Base-by-base conservation (phyloP, 2,888 invertebrate species). In the Pseudoips prasinana region DNA sequence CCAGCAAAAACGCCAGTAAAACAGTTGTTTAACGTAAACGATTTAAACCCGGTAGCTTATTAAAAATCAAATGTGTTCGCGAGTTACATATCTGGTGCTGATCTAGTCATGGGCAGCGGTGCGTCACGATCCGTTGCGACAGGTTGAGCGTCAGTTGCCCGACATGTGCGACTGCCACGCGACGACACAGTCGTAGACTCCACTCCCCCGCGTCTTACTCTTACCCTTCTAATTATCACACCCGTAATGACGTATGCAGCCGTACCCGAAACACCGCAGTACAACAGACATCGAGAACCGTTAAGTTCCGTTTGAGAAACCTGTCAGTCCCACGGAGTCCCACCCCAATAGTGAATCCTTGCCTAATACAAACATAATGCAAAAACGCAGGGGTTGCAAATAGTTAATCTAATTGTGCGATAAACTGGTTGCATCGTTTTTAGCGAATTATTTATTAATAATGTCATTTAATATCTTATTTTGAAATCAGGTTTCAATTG, bases 51-150 rank as follows among this genome's bases (percentile, higher is more conserved):
- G 47, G 37, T 24, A 30, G 60, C 64, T 71, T 67, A 74, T 79
- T 79, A 76, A 66, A 72, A 80, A 78, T 76, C 78, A 68, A 73
- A 76, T 70, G 73, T 49, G 64, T 49, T 72, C 57, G 74, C 68
- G 70, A 60, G 73, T 63, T 54, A 54, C 64, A 43, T 84, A 84
- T 83, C 85, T 68, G 67, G 55, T 55, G 14, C 55, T 61, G 79
- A 85, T 84, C 86, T 81, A 61, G 53, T 57, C 53, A 52, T 59
- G 74, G 67, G 73, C 82, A 81, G 67, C 81, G 76, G 72, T 83
- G 70, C 87, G 87, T 53, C 74, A 73, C 83, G 75, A 58, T 72
- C 85, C 85, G 87, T 87, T 88, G 84, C 85, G 79, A 88, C 89
- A 88, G 88, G 87, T 88, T 87, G 88, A 39, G 75, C 62, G 85